A percentile compares a stretch with the other conserved stretches of the same genome.
phyloP scores from a whole-genome alignment of 1,140 invertebrate genomes.

The Panulirus ornatus region DNA sequence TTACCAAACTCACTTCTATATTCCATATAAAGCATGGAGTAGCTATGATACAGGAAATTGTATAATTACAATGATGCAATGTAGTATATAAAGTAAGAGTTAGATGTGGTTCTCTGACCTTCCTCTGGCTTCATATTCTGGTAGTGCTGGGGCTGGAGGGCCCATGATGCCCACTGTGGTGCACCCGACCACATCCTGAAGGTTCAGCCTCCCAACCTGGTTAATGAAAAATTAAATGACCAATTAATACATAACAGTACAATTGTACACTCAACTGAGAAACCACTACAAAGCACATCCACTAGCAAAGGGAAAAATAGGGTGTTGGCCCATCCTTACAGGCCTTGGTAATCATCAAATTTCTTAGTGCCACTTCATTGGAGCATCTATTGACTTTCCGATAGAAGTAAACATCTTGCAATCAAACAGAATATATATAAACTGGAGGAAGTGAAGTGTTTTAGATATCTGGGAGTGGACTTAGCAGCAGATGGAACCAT shows the following conservation, averaged over 20 bases:
- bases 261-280: not conserved
- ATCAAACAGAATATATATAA: too few relatives aligned
- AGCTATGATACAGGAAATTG: too few relatives aligned
- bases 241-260: not conserved
- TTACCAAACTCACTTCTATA: too few relatives aligned
- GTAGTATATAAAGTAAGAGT: not conserved
- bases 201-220: not conserved
- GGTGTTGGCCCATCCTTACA: not conserved
- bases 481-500: too few relatives aligned
- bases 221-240: not conserved
- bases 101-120: constrained; percentile 77
- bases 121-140: constrained; percentile 80
- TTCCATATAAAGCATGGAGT: too few relatives aligned
- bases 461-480: too few relatives aligned
- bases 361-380: not conserved
- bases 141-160: constrained; percentile 79
- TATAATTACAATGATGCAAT: not conserved
- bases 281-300: not conserved
- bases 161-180: constrained; percentile 79
- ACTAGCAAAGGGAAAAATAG: not conserved
- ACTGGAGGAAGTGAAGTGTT: too few relatives aligned
- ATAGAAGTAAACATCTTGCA: too few relatives aligned
- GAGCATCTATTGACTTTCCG: too few relatives aligned
- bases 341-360: not conserved
- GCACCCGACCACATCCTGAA: constrained; percentile 60